Evolutionary conservation across 2,113 vertebrate genomes (phyloP), one percentile per base, ranked within the genome.

Genomic region (Alouatta palliata): DNA sequence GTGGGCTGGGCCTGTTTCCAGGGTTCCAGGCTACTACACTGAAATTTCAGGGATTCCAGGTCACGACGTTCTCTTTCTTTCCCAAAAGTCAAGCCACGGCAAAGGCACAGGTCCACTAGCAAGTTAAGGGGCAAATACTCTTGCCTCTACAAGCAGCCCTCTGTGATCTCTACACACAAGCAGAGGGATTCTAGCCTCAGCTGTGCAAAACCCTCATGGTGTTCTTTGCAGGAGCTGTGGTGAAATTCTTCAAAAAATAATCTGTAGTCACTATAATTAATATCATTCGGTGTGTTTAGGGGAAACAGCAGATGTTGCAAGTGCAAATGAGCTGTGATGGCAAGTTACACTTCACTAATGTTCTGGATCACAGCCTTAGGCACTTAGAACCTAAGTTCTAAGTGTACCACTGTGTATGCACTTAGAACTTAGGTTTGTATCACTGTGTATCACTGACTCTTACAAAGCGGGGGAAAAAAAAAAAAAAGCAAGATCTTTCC

Each of bases 21-120:
- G 64, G 81, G 73, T 79, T 73, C 68, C 81, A 92, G 82, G 83
- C 75, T 45, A 80, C 45, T 40, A 47, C 90, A 40, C 64, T 96
- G 86, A 91, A 96, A 89, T 95, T 84, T 83, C 71, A 77, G 92
- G 73, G 47, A 52, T 90, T 87, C 71, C 73, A 89, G 94, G 71
- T 71, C 87, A 90, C 71, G 0, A 0, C 83, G 76, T 90, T 93
- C 90, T 95, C 79, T 87, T 92, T 91, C 52, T 71, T 54, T 93
- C 45, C 79, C 81, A 76, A 64, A 95, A 84, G 71, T 66, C 70
- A 81, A 75, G 94, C 64, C 90, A 73, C 71, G 30, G 12, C 84
- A 70, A 89, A n/a, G 77, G 79, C 32, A 75, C 17, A 94, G 68
- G 58, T 95, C 75, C 84, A 13, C 43, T 32, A 58, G 32, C 77